Base-by-base conservation (phyloP, 2,888 invertebrate species). In the Euplexia lucipara region DNA sequence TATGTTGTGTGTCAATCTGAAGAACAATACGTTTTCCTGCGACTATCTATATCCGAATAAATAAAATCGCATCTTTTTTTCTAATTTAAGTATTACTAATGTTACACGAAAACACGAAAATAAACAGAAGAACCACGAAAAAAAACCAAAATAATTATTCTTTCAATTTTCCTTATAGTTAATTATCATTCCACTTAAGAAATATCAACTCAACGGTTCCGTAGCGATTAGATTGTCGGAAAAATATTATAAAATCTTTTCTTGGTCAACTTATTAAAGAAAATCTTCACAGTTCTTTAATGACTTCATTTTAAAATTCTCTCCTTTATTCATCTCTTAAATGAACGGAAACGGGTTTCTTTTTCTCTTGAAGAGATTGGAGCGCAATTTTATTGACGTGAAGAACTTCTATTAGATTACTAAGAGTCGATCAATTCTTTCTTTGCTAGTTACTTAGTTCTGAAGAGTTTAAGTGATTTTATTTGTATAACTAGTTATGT, bases 351-450 rank as follows among this genome's bases (percentile, higher is more conserved):
- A 49, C 20, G 14, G 42, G 34, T 58, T 58, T 49, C n/a, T 45
- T 57, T 64, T 52, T 9, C 14, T 57, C 0, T n/a, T 16, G 41
- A 45, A 45, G 14, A 35, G 20, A 39, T 70, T 9, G 22, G 51
- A 49, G 22, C 45, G 65, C 76, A 57, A 26, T 37, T 32, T 49
- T 53, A 70, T 70, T 60, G 60, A 70, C 48, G 70, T 65, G 53
- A 37, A 37, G 3, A 39, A 53, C 37, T 47, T 32, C 52, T 42
- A 48, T 65, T 48, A 41, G 35, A 45, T 64, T 75, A 69, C 69
- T 75, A 69, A 51, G 56, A 41, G 52, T 48, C 48, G 32, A 57
- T 75, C 59, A 56, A 60, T 64, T 44, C n/a, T 52, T 16, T 56
- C 20, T 22, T 39, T 35, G 9, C 9, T 10, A 3, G 34, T 26